phyloP scores from a whole-genome alignment of 2,113 vertebrate genomes.

The Natator depressus region DNA sequence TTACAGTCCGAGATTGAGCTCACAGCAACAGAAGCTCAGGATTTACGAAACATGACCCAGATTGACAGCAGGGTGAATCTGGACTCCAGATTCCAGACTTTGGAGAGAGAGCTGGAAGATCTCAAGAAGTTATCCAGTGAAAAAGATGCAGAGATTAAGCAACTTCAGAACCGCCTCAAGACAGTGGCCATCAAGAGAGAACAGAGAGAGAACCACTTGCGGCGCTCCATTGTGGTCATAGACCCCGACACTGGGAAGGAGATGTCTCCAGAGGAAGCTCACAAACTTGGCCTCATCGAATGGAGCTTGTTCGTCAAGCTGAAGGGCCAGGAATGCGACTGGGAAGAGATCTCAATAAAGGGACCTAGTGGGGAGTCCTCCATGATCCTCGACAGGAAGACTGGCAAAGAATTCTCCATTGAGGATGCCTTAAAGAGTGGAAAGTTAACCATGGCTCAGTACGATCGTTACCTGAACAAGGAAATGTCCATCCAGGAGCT shows the following conservation, averaged over 20 bases:
- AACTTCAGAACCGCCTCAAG: conserved; percentile 88
- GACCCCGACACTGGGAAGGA: conserved; percentile 94
- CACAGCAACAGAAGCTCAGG: conserved; percentile 87
- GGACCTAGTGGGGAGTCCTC: conserved; percentile 92
- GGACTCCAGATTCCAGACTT: conserved; percentile 85
- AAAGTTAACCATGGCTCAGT: conserved; percentile 85
- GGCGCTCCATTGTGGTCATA: conserved; percentile 95
- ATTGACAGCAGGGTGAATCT: conserved; percentile 81
- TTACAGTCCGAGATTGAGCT: conserved; percentile 93
- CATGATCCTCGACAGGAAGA: conserved; percentile 94
- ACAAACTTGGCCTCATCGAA: conserved; percentile 91
- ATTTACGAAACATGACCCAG: conserved; percentile 82
- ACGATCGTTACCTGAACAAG: conserved; percentile 93
- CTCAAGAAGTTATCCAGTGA: conserved; percentile 85
- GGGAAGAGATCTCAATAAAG: conserved; percentile 96
- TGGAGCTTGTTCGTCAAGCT: conserved; percentile 97
- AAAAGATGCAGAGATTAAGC: conserved; percentile 91
- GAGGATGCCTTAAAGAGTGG: conserved; percentile 90
- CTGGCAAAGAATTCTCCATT: conserved; percentile 93
- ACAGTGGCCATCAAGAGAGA: conserved; percentile 90
- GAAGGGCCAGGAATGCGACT: conserved; percentile 96
- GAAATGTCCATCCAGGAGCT: conserved; percentile 97
- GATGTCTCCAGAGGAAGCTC: conserved; percentile 95
- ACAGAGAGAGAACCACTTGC: conserved; percentile 94
- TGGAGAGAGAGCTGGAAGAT: conserved; percentile 90